Percentiles rank a stretch among this genome's conserved stretches.
Conservation (phyloP, 2,888 invertebrate species). For the Leucozona laternaria region DNA sequence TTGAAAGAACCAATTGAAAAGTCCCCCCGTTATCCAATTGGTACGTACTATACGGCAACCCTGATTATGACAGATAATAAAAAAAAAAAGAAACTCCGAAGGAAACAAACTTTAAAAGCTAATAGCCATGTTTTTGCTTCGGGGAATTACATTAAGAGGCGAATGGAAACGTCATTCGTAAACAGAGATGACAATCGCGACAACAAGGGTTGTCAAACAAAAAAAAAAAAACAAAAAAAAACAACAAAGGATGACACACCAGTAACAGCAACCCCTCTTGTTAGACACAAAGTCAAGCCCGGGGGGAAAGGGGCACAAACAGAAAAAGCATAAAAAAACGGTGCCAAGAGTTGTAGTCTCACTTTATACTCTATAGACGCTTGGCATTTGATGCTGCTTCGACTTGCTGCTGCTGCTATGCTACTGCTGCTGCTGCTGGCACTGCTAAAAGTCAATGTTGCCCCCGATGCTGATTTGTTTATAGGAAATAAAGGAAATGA, state of each 20-base stretch:
- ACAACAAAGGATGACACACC: conserved; percentile 30
- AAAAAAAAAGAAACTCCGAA: conserved; percentile 3
- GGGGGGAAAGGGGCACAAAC: background rate
- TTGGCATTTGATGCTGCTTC: conserved; percentile 24
- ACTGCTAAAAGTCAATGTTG: conserved; percentile 36
- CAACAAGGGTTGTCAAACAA: conserved; percentile 65
- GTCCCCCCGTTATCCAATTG: background rate
- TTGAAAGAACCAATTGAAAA: background rate
- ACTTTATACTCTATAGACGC: conserved; percentile 16
- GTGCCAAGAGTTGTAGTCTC: conserved; percentile 37
- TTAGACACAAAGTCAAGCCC: conserved; percentile 5
- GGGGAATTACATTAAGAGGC: conserved; percentile 68
- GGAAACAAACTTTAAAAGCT: conserved; percentile 55
- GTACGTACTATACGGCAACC: background rate
- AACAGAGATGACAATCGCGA: conserved; percentile 73
- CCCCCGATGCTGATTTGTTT: conserved; percentile 74
- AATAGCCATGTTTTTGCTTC: conserved; percentile 68
- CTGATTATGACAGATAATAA: background rate
- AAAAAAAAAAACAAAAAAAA: conserved; percentile 25
- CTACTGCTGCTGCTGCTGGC: conserved; percentile 7
- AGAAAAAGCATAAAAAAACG: background rate
- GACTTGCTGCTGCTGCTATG: background rate
- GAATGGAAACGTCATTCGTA: conserved; percentile 71
- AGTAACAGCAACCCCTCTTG: conserved; percentile 2
- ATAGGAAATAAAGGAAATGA: conserved; percentile 77